Evolutionary conservation across 2,113 vertebrate species (phyloP).

Genomic region (Forbesichthys papilliferus): DNA sequence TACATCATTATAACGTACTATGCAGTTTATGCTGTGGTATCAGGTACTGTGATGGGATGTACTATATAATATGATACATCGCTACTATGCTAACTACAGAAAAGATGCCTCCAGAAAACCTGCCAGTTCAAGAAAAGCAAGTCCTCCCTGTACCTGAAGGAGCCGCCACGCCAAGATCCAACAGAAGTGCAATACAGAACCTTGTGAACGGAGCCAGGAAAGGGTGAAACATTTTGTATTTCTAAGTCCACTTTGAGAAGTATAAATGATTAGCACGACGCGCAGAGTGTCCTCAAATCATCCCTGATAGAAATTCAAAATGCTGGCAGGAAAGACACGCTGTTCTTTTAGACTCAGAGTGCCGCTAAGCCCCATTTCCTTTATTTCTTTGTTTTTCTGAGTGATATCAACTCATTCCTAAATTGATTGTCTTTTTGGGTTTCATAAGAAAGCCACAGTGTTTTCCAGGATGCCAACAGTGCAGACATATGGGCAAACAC

Average conservation of each 20-base stretch:
- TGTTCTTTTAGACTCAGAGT: background rate
- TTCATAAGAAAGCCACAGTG: background rate
- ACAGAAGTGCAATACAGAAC: constrained; percentile 66
- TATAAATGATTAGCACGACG: background rate
- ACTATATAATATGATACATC: constrained; percentile 13
- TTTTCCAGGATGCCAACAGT: background rate
- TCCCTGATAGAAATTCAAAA: constrained; percentile 3
- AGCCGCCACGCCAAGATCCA: constrained; percentile 66
- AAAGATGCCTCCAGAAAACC: constrained; percentile 43
- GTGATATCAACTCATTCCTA: no score
- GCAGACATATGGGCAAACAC: background rate
- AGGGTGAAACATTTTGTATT: constrained; percentile 74
- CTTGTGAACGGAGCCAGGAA: constrained; percentile 71
- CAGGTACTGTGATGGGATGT: background rate
- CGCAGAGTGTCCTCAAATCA: background rate
- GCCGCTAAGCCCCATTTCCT: no score
- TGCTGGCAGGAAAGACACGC: constrained; percentile 2
- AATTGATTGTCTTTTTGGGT: background rate
- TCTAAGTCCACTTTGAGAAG: background rate
- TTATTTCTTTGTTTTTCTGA: no score
- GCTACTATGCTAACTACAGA: constrained; percentile 36
- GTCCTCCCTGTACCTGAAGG: constrained; percentile 38
- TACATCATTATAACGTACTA: no score
- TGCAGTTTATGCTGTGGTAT: no score
- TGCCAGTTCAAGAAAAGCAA: constrained; percentile 12